These are phyloP conservation scores for Oreocharis arfaki DNA, from an alignment of 2,113 vertebrate species.

Conservation along the genomic window DNA sequence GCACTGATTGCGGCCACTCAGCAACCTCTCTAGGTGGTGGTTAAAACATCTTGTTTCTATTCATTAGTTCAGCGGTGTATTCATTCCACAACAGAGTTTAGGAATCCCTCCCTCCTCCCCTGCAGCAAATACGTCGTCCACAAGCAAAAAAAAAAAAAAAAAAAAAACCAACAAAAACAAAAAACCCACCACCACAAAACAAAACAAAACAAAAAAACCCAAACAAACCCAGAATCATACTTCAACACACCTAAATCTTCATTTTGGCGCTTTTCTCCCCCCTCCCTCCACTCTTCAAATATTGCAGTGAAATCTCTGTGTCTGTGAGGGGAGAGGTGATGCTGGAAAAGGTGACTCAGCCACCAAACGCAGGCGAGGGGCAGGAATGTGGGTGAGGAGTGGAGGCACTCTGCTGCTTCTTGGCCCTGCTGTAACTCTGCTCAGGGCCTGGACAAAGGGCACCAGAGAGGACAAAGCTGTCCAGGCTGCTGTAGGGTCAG, in stretches of 20 bases:
- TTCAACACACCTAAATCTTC: neutral
- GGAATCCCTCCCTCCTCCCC: neutral
- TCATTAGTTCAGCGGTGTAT: slow-evolving; percentile 48
- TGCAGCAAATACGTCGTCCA: neutral
- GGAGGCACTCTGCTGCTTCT: neutral
- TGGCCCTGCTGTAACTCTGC: fast-evolving
- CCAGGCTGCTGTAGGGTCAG: neutral
- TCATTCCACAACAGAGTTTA: slow-evolving; percentile 48
- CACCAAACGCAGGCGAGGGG: neutral
- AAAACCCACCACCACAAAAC: too few relatives aligned
- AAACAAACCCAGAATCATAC: neutral
- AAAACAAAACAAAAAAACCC: neutral
- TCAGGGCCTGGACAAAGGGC: neutral
- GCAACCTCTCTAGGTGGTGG: slow-evolving; percentile 50
- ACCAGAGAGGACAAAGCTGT: neutral
- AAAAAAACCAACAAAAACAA: too few relatives aligned
- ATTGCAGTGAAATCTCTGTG: neutral
- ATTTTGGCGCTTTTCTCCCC: fast-evolving
- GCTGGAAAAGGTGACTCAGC: neutral
- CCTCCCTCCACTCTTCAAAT: neutral
- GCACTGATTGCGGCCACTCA: slow-evolving; percentile 56
- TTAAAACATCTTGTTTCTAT: slow-evolving; percentile 66
- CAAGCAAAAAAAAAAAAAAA: neutral
- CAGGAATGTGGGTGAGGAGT: neutral
- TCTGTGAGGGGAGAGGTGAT: neutral